Evolutionary conservation across 2,888 invertebrate genomes (phyloP).

Genomic region (Leucoma salicis): DNA sequence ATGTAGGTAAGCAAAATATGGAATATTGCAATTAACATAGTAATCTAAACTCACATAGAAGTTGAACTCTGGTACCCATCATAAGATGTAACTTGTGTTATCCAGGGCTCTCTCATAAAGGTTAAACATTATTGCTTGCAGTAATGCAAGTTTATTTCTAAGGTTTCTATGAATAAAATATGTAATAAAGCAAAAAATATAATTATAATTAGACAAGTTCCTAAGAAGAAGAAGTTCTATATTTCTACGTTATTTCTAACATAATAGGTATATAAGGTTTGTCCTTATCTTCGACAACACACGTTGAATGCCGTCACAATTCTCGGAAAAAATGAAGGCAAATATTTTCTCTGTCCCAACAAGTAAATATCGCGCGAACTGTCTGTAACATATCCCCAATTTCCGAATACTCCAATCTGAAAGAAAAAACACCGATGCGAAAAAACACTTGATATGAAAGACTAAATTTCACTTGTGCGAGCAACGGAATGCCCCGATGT

Average conservation of each 20-base stretch:
- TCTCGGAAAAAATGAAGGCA: constrained; percentile 30
- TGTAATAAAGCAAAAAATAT: too few species aligned
- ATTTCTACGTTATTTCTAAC: constrained; percentile 18
- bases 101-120: too few species aligned
- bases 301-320: constrained; percentile 19
- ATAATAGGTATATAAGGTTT: constrained; percentile 4
- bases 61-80: too few species aligned
- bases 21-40: too few species aligned
- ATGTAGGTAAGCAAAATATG: too few species aligned
- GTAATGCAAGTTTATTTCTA: too few species aligned
- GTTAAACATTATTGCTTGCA: too few species aligned
- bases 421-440: constrained; percentile 33
- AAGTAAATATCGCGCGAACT: constrained; percentile 32
- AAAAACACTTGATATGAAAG: constrained; percentile 32
- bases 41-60: too few species aligned
- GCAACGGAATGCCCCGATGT: constrained; percentile 8
- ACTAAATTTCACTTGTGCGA: constrained; percentile 23
- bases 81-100: too few species aligned
- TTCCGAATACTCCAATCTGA: constrained; percentile 39
- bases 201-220: too few species aligned
- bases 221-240: constrained; percentile 4
- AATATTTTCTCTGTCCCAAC: constrained; percentile 28
- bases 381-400: constrained; percentile 38
- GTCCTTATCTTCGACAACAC: constrained; percentile 10
- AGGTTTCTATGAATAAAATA: too few species aligned